A percentile compares a stretch with the other conserved stretches of the same genome.
Conservation (phyloP, 2,113 vertebrate species). For the Brachyhypopomus gauderio region DNA sequence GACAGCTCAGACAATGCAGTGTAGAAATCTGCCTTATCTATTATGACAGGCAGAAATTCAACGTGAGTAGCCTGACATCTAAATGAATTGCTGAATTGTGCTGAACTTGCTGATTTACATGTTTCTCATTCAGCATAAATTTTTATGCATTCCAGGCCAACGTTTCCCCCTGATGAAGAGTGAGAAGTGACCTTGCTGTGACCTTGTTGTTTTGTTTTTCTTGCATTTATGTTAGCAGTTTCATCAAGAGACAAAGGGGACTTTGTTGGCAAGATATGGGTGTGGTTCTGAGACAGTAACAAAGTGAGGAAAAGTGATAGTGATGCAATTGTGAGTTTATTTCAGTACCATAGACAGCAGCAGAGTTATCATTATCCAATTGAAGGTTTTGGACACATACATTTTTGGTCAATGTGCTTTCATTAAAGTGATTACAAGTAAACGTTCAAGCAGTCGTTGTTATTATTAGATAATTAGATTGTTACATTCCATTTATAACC, state of each 20-base stretch:
- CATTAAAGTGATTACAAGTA: background rate
- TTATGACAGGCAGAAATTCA: conserved; percentile 69
- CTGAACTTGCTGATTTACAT: conserved; percentile 74
- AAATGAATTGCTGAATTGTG: conserved; percentile 70
- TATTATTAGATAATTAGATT: background rate
- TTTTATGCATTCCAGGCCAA: background rate
- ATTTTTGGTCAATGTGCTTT: background rate
- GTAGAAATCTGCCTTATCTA: conserved; percentile 60
- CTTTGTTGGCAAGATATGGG: background rate
- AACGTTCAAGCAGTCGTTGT: background rate
- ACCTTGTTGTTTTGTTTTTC: background rate
- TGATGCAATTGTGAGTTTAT: background rate
- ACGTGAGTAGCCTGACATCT: conserved; percentile 70
- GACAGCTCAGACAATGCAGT: conserved; percentile 58
- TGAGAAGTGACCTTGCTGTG: conserved; percentile 5
- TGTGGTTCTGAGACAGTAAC: background rate
- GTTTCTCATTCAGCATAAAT: conserved; percentile 55
- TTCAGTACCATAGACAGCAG: conserved; percentile 18
- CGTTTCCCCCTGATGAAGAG: conserved; percentile 11
- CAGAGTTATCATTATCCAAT: background rate
- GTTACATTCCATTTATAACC: background rate
- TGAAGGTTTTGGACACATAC: background rate
- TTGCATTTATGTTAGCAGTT: background rate
- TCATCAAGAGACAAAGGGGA: background rate
- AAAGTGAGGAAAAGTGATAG: background rate